Conservation (phyloP, 2,113 vertebrate species). For the Cyprinodon brontotheroides region DNA sequence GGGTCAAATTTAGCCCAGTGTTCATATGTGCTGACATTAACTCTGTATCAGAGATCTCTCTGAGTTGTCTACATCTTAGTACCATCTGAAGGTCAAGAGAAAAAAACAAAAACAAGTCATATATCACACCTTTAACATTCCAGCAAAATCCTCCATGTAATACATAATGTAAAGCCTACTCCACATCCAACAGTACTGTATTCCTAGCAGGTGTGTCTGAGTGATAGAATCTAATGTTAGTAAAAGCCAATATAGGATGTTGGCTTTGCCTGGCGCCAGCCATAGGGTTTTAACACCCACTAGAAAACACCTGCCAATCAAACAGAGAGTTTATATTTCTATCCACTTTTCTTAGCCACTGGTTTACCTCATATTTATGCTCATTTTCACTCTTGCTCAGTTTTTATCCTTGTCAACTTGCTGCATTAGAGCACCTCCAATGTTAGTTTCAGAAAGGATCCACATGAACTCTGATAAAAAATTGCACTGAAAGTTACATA, state of each 20-base stretch:
- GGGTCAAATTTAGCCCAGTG: neutral
- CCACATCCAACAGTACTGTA: neutral
- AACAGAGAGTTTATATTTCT: neutral
- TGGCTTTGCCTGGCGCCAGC: neutral
- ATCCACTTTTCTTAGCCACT: neutral
- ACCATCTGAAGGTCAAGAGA: neutral
- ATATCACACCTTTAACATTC: neutral
- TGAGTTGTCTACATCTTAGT: neutral
- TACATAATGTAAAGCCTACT: neutral
- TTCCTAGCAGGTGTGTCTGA: neutral
- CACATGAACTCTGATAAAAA: neutral
- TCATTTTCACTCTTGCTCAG: neutral
- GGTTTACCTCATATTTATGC: neutral
- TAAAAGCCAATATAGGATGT: neutral
- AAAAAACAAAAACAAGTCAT: neutral
- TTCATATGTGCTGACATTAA: neutral
- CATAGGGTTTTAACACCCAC: slow-evolving; percentile 13
- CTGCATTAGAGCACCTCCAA: neutral
- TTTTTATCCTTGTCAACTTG: neutral
- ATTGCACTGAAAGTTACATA: neutral
- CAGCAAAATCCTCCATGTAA: neutral
- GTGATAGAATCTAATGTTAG: neutral
- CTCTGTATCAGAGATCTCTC: neutral
- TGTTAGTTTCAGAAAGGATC: slow-evolving; percentile 3
- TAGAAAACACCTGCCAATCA: slow-evolving; percentile 12